Percentiles rank a stretch among this genome's conserved stretches.
Conservation (phyloP, 2,888 invertebrate genomes). For the Chelonus formosanus region DNA sequence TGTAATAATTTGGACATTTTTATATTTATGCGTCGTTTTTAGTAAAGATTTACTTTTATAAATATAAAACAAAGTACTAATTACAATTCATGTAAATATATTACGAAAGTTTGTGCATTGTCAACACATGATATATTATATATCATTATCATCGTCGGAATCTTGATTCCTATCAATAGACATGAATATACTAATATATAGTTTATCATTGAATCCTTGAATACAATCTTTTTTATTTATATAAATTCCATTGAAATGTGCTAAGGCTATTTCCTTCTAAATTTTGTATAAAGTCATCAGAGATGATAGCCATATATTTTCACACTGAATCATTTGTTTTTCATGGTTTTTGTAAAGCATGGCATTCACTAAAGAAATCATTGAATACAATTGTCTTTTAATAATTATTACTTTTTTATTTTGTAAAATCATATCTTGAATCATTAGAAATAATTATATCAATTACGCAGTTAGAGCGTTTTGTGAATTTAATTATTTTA, state of each 20-base stretch:
- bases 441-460: background rate
- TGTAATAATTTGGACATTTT: constrained; percentile 49
- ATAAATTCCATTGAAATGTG: no score
- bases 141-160: constrained; percentile 43
- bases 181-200: no score
- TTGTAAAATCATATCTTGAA: constrained; percentile 11
- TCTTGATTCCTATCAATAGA: no score
- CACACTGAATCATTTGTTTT: constrained; percentile 1
- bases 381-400: constrained; percentile 3
- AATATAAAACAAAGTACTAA: constrained; percentile 45
- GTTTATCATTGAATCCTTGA: no score
- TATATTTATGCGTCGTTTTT: constrained; percentile 56
- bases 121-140: constrained; percentile 41
- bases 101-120: constrained; percentile 51
- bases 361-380: background rate
- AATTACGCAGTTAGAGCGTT: background rate
- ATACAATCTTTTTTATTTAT: no score
- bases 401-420: constrained; percentile 11
- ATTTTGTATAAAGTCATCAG: no score
- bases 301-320: constrained; percentile 2
- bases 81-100: constrained; percentile 53
- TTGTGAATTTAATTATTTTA: constrained; percentile 2
- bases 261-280: no score
- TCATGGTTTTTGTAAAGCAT: constrained; percentile 5
- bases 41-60: constrained; percentile 59